Conservation (phyloP, 2,113 vertebrate genomes). For the Cettia cetti region DNA sequence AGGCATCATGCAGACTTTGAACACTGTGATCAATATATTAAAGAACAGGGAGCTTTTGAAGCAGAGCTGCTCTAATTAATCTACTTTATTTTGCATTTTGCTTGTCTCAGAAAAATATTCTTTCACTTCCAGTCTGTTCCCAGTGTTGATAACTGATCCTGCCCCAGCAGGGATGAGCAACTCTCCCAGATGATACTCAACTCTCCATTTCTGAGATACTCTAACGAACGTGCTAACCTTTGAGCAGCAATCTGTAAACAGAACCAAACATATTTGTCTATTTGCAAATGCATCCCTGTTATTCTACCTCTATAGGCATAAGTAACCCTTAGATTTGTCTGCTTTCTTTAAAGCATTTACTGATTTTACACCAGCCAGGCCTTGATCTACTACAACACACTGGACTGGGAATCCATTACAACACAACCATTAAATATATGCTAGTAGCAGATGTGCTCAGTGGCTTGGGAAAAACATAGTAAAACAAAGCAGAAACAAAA, state of each 20-base stretch:
- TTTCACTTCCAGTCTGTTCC: neutral
- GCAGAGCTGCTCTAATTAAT: neutral
- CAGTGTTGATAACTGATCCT: neutral
- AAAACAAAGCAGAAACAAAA: conserved; percentile 7
- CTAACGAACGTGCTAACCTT: neutral
- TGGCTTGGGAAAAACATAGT: neutral
- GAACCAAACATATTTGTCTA: neutral
- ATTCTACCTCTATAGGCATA: neutral
- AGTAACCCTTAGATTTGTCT: neutral
- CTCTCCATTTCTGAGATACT: neutral
- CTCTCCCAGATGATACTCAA: neutral
- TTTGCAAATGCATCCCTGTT: neutral
- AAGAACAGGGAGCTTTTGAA: conserved; percentile 4
- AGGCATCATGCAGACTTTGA: neutral
- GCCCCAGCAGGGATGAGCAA: neutral
- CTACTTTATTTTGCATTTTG: neutral
- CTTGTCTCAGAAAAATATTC: neutral
- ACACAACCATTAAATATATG: neutral
- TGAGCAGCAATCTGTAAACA: neutral
- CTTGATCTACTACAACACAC: neutral
- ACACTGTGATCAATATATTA: neutral
- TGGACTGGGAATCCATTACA: neutral
- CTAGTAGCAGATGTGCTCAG: neutral
- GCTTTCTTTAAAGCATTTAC: neutral
- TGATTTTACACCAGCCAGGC: neutral